Evolutionary conservation across 2,113 vertebrate genomes (phyloP).

Genomic region (Limnothrissa miodon): DNA sequence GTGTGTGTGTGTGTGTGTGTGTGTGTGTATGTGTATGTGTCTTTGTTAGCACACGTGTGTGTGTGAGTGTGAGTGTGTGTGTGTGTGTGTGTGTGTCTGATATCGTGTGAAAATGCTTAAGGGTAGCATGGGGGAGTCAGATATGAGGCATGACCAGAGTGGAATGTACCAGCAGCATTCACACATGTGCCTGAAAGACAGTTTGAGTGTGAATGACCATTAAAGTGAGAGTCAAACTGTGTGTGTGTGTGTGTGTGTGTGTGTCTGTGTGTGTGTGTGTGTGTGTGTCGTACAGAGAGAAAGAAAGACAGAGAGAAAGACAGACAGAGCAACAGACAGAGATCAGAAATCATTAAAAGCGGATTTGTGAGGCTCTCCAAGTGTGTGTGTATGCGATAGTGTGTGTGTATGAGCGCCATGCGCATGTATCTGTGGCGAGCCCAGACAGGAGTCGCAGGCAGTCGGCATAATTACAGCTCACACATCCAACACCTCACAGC

Average conservation of each 20-base stretch:
- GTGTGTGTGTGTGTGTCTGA: constrained; percentile 3
- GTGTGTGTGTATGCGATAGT: background rate
- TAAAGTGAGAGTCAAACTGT: background rate
- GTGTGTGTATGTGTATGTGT: background rate
- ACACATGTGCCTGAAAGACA: background rate
- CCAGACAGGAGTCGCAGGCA: background rate
- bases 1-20: constrained; percentile 7
- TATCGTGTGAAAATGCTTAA: background rate
- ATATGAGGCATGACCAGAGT: background rate
- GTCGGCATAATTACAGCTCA: background rate
- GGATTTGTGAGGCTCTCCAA: background rate
- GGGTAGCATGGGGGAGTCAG: background rate
- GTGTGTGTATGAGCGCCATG: background rate
- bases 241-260: background rate
- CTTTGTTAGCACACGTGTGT: background rate
- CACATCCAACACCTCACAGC: background rate
- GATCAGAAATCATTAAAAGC: background rate
- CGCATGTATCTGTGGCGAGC: background rate
- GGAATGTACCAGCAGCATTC: background rate
- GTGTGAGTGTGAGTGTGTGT: constrained; percentile 5
- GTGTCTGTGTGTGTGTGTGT: background rate
- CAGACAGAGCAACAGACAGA: background rate
- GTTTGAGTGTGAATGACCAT: background rate
- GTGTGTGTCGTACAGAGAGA: background rate
- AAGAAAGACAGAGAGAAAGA: background rate